Conservation (phyloP, 2,113 vertebrate species). For the Felis catus region DNA sequence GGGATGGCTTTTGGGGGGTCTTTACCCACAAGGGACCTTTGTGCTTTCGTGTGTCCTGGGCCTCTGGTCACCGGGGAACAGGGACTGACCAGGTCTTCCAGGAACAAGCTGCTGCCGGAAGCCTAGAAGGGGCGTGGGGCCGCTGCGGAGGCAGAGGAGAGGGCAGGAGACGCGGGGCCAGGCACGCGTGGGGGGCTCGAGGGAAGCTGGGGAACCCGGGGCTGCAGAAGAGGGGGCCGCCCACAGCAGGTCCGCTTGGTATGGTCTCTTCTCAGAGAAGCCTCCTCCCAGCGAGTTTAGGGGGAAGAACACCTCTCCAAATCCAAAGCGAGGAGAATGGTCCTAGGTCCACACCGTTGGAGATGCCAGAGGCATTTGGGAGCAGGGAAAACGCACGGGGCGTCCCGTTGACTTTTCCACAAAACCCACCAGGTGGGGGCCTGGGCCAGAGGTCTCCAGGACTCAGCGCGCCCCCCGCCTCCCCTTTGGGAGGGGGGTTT, state of each 20-base stretch:
- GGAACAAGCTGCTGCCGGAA: neutral
- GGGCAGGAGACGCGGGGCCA: neutral
- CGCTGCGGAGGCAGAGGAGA: neutral
- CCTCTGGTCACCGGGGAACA: neutral
- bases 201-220: neutral
- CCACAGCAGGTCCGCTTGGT: neutral
- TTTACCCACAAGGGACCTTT: neutral
- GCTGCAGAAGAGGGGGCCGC: too few relatives aligned
- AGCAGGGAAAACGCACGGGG: accelerated
- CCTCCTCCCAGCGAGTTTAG: accelerated
- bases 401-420: accelerated
- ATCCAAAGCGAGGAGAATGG: neutral
- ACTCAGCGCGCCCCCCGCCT: accelerated
- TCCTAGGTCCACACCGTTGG: accelerated
- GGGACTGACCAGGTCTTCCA: neutral
- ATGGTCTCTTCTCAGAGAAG: neutral
- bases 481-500: accelerated
- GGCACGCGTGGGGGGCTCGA: neutral
- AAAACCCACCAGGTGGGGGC: accelerated
- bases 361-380: neutral
- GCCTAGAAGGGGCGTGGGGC: too few relatives aligned
- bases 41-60: neutral
- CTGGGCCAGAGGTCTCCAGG: neutral
- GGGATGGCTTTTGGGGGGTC: neutral
- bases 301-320: neutral